These are phyloP conservation scores for Azorinus chamasolen DNA, from an alignment of 2,888 invertebrate genomes.

Conservation along the genomic window DNA sequence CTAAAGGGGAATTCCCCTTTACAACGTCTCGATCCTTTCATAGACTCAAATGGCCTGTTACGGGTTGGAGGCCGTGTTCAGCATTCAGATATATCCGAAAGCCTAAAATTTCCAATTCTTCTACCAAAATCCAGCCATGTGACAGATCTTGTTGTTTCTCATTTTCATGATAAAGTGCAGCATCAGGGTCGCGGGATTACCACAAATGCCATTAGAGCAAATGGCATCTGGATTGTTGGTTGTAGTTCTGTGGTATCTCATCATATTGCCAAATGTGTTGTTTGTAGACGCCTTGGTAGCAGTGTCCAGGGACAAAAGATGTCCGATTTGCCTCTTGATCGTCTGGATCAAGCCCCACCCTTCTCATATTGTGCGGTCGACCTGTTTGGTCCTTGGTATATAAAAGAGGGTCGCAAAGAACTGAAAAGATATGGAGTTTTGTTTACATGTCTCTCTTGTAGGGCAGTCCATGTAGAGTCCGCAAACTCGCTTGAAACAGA, in stretches of 20 bases:
- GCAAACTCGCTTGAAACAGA: conserved; percentile 57
- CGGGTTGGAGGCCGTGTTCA: conserved; percentile 65
- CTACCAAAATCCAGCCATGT: conserved; percentile 57
- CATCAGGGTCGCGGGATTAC: conserved; percentile 68
- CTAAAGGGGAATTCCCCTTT: too few relatives aligned
- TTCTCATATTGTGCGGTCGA: conserved; percentile 2
- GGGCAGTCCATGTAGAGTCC: conserved; percentile 79
- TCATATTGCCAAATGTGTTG: conserved; percentile 72
- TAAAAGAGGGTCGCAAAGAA: conserved; percentile 71
- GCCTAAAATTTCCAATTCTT: conserved; percentile 56
- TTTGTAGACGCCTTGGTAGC: conserved; percentile 73
- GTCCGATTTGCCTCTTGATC: conserved; percentile 79
- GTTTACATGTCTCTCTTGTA: conserved; percentile 79
- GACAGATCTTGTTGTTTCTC: conserved; percentile 43
- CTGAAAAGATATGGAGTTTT: conserved; percentile 78
- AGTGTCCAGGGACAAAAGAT: conserved; percentile 73
- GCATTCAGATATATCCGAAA: conserved; percentile 16
- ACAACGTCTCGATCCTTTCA: conserved; percentile 63
- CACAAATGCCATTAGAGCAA: conserved; percentile 52
- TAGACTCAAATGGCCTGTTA: conserved; percentile 55
- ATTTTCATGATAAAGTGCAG: conserved; percentile 53
- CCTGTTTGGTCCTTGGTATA: conserved; percentile 15
- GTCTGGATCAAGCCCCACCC: conserved; percentile 63
- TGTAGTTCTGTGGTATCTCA: conserved; percentile 66
- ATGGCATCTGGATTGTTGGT: conserved; percentile 79